Evolutionary conservation across 1,140 invertebrate species (phyloP).

Genomic region (Eufriesea mexicana): DNA sequence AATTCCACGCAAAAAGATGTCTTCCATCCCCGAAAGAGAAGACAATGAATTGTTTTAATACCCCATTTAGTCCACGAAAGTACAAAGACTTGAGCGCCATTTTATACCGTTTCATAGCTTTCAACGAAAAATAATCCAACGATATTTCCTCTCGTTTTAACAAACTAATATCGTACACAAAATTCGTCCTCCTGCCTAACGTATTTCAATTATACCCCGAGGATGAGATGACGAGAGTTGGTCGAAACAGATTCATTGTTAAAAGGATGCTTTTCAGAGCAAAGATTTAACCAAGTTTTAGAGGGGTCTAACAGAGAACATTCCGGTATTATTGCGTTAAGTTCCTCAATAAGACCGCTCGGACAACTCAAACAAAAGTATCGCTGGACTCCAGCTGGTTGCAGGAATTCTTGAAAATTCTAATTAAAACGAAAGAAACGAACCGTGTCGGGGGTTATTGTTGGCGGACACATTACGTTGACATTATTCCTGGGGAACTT

Average conservation of each 20-base stretch:
- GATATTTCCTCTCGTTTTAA: too few relatives aligned
- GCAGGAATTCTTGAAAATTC: constrained; percentile 22
- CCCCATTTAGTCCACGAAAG: too few relatives aligned
- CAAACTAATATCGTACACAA: too few relatives aligned
- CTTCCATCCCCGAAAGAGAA: too few relatives aligned
- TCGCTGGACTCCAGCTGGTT: background rate
- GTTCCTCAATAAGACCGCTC: constrained; percentile 12
- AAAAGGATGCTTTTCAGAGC: constrained; percentile 1
- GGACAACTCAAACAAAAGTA: constrained; percentile 28
- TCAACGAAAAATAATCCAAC: too few relatives aligned
- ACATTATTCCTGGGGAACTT: background rate
- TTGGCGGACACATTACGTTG: background rate
- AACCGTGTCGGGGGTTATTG: background rate
- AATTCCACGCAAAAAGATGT: too few relatives aligned
- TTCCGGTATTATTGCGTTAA: constrained; percentile 26
- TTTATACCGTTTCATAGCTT: too few relatives aligned
- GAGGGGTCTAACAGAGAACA: constrained; percentile 12
- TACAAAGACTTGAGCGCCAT: too few relatives aligned
- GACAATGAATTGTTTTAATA: too few relatives aligned
- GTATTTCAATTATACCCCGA: background rate
- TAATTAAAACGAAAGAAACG: constrained; percentile 17
- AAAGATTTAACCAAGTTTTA: constrained; percentile 18
- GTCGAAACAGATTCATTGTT: constrained; percentile 6
- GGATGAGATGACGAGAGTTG: background rate
- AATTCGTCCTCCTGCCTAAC: background rate